Percentiles rank a stretch among this genome's conserved stretches.
phyloP scores from a whole-genome alignment of 1,140 invertebrate species.

The Physella acuta region DNA sequence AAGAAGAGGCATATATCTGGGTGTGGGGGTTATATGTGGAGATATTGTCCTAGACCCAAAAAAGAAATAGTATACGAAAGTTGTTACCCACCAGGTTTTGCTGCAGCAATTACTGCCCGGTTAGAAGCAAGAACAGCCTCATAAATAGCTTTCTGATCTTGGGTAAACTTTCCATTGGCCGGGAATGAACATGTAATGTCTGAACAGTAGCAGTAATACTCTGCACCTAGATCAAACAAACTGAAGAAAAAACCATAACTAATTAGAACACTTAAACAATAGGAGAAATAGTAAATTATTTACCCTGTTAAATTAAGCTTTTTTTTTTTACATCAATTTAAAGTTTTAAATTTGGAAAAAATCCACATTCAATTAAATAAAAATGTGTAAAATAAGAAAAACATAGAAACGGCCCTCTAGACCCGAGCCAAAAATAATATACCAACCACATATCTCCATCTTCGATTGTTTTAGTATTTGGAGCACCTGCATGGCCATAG shows the following conservation, averaged over 20 bases:
- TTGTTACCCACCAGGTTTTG: constrained; percentile 79
- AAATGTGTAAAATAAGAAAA: too few relatives aligned
- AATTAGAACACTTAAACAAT: neutral
- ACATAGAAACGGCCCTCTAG: too few relatives aligned
- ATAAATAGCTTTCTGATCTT: constrained; percentile 87
- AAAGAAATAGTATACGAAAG: too few relatives aligned
- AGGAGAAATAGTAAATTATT: neutral
- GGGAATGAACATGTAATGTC: constrained; percentile 98
- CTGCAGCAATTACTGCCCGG: constrained; percentile 77
- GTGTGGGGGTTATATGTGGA: too few relatives aligned
- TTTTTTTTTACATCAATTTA: neutral
- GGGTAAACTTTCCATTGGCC: constrained; percentile 91
- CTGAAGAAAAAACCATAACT: constrained; percentile 62
- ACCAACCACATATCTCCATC: constrained; percentile 84
- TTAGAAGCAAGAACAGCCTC: constrained; percentile 87
- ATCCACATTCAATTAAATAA: too few relatives aligned
- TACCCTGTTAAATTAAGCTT: neutral
- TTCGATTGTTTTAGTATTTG: constrained; percentile 79
- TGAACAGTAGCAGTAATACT: constrained; percentile 94
- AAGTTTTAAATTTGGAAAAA: neutral
- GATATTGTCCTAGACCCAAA: too few relatives aligned
- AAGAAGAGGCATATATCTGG: too few relatives aligned
- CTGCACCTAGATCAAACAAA: constrained; percentile 96
- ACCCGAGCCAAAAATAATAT: too few relatives aligned
- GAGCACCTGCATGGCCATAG: constrained; percentile 94